phyloP scores from a whole-genome alignment of 2,888 invertebrate species.

The Hetaerina titia region DNA sequence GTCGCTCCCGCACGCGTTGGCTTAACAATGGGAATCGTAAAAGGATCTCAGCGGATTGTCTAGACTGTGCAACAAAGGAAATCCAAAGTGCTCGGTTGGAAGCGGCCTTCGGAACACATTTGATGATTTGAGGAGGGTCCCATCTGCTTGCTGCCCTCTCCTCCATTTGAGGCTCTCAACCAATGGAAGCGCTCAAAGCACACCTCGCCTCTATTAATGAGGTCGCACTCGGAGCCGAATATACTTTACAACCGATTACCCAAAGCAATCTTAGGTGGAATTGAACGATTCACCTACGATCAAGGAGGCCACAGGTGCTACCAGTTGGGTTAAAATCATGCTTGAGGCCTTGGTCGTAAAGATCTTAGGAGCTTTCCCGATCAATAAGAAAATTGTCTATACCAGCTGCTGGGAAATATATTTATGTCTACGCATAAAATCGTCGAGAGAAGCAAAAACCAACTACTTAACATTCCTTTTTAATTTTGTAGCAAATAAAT shows the following conservation, averaged over 20 bases:
- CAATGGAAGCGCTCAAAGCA: not conserved
- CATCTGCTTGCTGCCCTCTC: constrained; percentile 48
- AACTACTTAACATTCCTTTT: too few relatives aligned
- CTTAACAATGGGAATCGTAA: constrained; percentile 34
- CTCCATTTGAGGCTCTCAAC: constrained; percentile 12
- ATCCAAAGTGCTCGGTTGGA: not conserved
- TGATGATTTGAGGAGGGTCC: constrained; percentile 17
- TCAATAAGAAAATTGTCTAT: not conserved
- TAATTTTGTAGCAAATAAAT: too few relatives aligned
- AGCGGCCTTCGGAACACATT: not conserved
- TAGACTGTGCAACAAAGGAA: not conserved
- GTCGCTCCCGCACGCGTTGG: not conserved
- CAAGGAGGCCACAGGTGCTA: constrained; percentile 46
- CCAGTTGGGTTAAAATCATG: constrained; percentile 27
- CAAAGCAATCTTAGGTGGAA: constrained; percentile 26
- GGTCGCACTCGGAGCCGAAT: constrained; percentile 37
- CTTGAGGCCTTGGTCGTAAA: not conserved
- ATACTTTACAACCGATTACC: constrained; percentile 59
- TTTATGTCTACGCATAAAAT: too few relatives aligned
- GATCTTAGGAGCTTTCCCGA: not conserved
- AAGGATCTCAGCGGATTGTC: constrained; percentile 11
- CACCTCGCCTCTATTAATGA: constrained; percentile 42
- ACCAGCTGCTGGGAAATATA: not conserved
- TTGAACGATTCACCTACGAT: not conserved
- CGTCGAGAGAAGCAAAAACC: too few relatives aligned